Percentiles rank a stretch among this genome's conserved stretches.
phyloP scores from a whole-genome alignment of 2,888 invertebrate species.

The Eumacrocentrus americanus region DNA sequence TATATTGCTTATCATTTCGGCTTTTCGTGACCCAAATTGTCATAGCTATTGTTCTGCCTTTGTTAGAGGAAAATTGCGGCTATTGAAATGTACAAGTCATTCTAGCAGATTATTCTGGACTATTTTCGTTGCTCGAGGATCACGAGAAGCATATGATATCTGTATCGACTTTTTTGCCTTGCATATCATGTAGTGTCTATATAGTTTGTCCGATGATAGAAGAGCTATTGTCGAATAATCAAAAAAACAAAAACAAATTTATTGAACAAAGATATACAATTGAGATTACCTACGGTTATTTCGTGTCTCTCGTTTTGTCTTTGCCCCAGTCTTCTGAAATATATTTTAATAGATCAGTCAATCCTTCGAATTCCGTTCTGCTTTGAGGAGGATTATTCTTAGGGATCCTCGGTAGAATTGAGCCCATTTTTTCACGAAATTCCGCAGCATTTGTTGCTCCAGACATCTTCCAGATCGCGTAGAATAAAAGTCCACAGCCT shows the following conservation, averaged over 20 bases:
- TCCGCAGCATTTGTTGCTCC: slow-evolving; percentile 86
- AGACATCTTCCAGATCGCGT: slow-evolving; percentile 85
- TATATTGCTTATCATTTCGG: not conserved
- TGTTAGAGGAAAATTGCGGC: not conserved
- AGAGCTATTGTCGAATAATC: slow-evolving; percentile 4
- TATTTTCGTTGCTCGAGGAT: not conserved
- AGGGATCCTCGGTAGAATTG: slow-evolving; percentile 75
- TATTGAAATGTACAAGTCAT: not conserved
- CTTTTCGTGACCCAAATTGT: not conserved
- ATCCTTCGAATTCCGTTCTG: slow-evolving; percentile 83
- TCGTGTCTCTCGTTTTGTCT: slow-evolving; percentile 29
- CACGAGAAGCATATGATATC: not conserved
- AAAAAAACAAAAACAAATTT: slow-evolving; percentile 17
- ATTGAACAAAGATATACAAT: not conserved
- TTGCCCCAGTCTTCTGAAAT: slow-evolving; percentile 55
- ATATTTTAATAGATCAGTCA: slow-evolving; percentile 85
- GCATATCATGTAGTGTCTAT: too few relatives aligned
- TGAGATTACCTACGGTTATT: slow-evolving; percentile 8
- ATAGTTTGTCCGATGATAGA: too few relatives aligned
- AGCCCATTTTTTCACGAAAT: slow-evolving; percentile 81
- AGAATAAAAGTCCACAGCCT: slow-evolving; percentile 82
- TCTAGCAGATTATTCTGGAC: not conserved
- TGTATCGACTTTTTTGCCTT: too few relatives aligned
- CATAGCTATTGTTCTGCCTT: not conserved
- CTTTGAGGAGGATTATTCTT: slow-evolving; percentile 80